These are phyloP conservation scores for Casuarius casuarius DNA, from an alignment of 2,113 vertebrate species.

Conservation along the genomic window DNA sequence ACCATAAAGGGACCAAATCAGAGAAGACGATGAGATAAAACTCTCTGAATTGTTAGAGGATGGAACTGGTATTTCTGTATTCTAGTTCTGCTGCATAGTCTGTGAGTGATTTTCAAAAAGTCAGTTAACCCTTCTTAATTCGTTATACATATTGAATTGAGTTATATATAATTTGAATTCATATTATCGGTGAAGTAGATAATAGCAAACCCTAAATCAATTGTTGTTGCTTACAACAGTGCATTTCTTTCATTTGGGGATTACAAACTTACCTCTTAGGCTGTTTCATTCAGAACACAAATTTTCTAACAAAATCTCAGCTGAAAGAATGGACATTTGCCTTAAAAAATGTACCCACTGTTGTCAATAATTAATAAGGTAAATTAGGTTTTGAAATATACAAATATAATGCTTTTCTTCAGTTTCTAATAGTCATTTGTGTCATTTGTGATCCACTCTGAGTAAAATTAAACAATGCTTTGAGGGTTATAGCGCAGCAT, in stretches of 20 bases:
- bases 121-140: not conserved
- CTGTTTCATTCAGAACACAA: not conserved
- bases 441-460: not conserved
- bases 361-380: not conserved
- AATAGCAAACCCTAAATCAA: not conserved
- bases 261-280: not conserved
- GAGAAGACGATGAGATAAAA: not conserved
- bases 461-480: not conserved
- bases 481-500: not conserved
- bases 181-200: not conserved
- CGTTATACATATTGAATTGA: not conserved
- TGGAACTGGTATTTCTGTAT: not conserved
- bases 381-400: constrained; percentile 12
- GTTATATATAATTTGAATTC: not conserved
- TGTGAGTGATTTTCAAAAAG: not conserved
- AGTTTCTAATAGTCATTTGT: not conserved
- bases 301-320: not conserved
- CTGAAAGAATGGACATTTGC: not conserved
- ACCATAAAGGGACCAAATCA: not conserved
- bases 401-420: not conserved
- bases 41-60: not conserved
- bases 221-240: not conserved
- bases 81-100: not conserved
- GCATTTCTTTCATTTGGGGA: not conserved
- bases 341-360: not conserved